These are phyloP conservation scores for Channa argus DNA, from an alignment of 2,113 vertebrate genomes.

Conservation along the genomic window DNA sequence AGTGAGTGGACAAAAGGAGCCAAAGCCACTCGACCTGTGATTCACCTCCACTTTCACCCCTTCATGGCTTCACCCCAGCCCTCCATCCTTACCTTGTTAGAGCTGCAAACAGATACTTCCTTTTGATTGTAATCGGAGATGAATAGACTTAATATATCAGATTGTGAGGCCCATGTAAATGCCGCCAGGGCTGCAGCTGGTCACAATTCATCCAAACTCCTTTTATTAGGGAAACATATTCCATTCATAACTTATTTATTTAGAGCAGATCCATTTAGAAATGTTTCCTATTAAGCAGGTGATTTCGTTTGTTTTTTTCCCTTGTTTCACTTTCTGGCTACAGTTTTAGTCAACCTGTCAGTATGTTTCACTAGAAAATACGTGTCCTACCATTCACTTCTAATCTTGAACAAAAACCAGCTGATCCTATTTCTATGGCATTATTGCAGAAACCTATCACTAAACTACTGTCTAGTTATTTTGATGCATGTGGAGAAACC, in stretches of 20 bases:
- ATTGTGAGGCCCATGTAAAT: constrained; percentile 35
- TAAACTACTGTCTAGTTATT: not conserved
- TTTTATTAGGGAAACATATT: constrained; percentile 20
- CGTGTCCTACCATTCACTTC: too few relatives aligned
- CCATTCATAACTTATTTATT: constrained; percentile 26
- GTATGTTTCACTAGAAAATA: not conserved
- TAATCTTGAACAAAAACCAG: not conserved
- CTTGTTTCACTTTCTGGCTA: not conserved
- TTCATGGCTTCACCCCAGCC: constrained; percentile 12
- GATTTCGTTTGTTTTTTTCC: not conserved
- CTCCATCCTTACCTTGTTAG: constrained; percentile 49
- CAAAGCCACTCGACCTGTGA: not conserved
- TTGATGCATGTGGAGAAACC: not conserved
- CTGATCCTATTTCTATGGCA: not conserved
- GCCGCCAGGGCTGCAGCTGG: not conserved
- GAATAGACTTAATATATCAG: constrained; percentile 49
- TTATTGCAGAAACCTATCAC: not conserved
- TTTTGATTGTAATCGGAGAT: constrained; percentile 51
- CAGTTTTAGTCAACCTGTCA: not conserved
- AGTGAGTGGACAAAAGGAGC: constrained; percentile 13
- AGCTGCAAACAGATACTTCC: constrained; percentile 64
- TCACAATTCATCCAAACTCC: constrained; percentile 34
- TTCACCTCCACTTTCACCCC: constrained; percentile 13
- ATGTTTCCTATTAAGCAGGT: constrained; percentile 11
- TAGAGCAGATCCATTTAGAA: constrained; percentile 23